Evolutionary conservation across 2,797 vertebrate species (phyloP), one percentile per base, ranked within the genome.

Genomic region (Intellagama lesueurii): DNA sequence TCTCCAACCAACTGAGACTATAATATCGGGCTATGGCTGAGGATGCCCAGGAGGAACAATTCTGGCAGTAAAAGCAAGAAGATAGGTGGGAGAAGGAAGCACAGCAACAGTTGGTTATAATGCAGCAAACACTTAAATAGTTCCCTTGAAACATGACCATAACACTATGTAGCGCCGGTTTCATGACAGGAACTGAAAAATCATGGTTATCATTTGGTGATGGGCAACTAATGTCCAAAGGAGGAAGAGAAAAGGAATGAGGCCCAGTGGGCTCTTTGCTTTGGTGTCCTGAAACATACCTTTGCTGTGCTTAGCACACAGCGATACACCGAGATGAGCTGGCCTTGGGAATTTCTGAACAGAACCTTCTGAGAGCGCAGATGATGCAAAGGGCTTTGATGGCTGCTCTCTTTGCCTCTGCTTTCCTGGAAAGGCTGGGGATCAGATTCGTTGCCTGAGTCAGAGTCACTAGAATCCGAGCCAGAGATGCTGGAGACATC

Each of bases 401-500:
- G 49, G 28, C 76, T 1, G 0, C 81, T 92, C 73, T 78, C 84
- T 22, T 40, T 80, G 44, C 72, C 76, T 77, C 44, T 76, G 49
- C 7, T 88, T 14, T 86, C 83, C 73, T 95, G 87, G 17, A 88
- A 92, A 68, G 94, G 87, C 49, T 88, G 90, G n/a, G 68, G 79
- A 28, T 96, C 96, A 0, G 89, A 90, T n/a, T 98, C 96, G 6
- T 93, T 94, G 28, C 97, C 97, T 0, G 5, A 81, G 70, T 95
- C 96, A 0, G 96, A 97, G 60, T 95, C 95, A 17, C 97, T 97
- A 0, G 98, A 98, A 93, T 98, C 98, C 0, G 99, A 99, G 28
- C 99, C 99, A 0, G 99, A 99, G 95, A 99, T 99, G 92, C 99
- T 99, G 30, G 99, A 99, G 95, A 99, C 92, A 76, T 99, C 98